A percentile compares a stretch with the other conserved stretches of the same genome.
Conservation (phyloP, 2,113 vertebrate species). For the Blennius ocellaris region DNA sequence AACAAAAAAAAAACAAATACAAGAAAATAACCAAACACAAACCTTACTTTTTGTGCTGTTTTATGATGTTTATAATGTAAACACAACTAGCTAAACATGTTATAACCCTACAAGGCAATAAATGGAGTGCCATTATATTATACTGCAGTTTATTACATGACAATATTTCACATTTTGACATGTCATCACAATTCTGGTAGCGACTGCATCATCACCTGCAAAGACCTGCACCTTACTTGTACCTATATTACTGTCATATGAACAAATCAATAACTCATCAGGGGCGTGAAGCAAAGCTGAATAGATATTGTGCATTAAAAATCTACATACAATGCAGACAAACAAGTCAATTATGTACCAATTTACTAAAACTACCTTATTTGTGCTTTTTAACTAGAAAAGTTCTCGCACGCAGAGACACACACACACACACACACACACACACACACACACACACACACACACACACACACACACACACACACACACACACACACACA, state of each 20-base stretch:
- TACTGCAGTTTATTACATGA: conserved; percentile 20
- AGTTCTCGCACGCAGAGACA: not conserved
- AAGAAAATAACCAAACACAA: too few species aligned
- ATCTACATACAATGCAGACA: conserved; percentile 42
- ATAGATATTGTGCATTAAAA: conserved; percentile 43
- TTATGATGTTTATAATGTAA: not conserved
- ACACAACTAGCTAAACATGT: conserved; percentile 7
- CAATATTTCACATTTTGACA: conserved; percentile 36
- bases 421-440: too few species aligned
- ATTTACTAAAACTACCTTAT: conserved; percentile 49
- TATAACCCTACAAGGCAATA: not conserved
- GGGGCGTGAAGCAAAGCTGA: conserved; percentile 32
- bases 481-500: too few species aligned
- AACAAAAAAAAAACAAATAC: too few species aligned
- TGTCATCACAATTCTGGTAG: conserved; percentile 13
- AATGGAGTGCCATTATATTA: not conserved
- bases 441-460: too few species aligned
- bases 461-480: too few species aligned
- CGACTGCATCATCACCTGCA: conserved; percentile 36
- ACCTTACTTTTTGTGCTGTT: too few species aligned
- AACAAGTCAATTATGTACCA: conserved; percentile 58
- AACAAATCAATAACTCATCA: conserved; percentile 56
- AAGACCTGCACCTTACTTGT: conserved; percentile 48
- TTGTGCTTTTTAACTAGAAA: conserved; percentile 56
- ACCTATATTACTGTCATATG: conserved; percentile 45